A percentile compares a stretch with the other conserved stretches of the same genome.
These are phyloP conservation scores for Drosophila gaucha DNA, from an alignment of 2,888 invertebrate genomes.

Conservation along the genomic window DNA sequence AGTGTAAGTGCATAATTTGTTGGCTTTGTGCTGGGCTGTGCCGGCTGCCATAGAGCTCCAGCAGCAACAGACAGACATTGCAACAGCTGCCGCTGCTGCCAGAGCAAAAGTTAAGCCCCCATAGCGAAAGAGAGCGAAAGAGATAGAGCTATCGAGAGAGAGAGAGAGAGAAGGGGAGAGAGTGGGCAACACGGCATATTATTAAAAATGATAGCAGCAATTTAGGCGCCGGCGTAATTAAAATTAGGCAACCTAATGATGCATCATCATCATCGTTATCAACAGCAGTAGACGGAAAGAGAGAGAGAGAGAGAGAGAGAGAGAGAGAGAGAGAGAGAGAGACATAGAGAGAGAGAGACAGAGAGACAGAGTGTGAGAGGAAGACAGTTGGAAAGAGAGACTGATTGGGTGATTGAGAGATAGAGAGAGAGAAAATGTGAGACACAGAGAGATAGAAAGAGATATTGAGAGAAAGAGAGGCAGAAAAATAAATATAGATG, in stretches of 20 bases:
- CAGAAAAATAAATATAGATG: too few relatives aligned
- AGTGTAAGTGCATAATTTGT: constrained; percentile 73
- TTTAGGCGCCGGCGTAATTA: constrained; percentile 73
- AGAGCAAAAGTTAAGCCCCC: constrained; percentile 68
- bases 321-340: not conserved
- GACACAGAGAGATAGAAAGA: not conserved
- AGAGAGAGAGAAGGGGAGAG: not conserved
- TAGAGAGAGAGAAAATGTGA: not conserved
- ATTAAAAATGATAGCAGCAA: constrained; percentile 79
- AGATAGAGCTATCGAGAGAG: constrained; percentile 9
- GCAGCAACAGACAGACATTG: constrained; percentile 49
- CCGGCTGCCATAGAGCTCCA: constrained; percentile 27
- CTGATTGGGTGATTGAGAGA: not conserved
- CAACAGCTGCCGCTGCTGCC: constrained; percentile 63
- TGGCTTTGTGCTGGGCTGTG: constrained; percentile 71
- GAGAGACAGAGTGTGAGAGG: not conserved
- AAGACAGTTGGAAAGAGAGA: not conserved
- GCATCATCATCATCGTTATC: constrained; percentile 71
- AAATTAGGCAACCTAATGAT: constrained; percentile 78
- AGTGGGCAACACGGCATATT: constrained; percentile 50
- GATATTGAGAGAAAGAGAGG: not conserved
- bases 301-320: not conserved
- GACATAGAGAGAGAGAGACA: not conserved
- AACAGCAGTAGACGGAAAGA: constrained; percentile 19
- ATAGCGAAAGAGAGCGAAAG: constrained; percentile 6